These are phyloP conservation scores for Psittacula derbiana DNA, from an alignment of 2,797 vertebrate genomes.

Conservation along the genomic window DNA sequence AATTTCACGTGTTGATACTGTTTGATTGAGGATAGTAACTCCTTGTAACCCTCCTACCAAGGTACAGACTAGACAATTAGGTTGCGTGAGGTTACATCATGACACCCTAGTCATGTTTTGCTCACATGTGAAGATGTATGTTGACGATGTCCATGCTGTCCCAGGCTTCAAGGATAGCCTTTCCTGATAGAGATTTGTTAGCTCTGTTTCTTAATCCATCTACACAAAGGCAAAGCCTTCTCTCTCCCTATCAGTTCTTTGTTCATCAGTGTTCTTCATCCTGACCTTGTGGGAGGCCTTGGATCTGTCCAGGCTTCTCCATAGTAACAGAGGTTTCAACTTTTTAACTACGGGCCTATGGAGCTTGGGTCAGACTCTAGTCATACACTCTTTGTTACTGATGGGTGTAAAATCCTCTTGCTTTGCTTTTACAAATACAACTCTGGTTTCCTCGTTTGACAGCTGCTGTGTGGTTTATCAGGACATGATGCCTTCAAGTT, in stretches of 20 bases:
- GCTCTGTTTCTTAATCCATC: neutral
- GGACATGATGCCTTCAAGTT: neutral
- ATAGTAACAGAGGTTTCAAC: neutral
- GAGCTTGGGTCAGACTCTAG: neutral
- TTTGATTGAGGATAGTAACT: neutral
- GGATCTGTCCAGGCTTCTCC: neutral
- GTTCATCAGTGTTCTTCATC: neutral
- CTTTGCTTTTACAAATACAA: neutral
- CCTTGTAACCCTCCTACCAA: neutral
- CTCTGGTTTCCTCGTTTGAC: neutral
- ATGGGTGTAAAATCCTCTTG: neutral
- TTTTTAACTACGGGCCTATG: neutral
- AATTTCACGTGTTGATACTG: neutral
- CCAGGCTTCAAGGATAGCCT: neutral
- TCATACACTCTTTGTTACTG: neutral
- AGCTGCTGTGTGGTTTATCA: neutral
- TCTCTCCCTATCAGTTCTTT: neutral
- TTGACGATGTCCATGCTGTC: neutral
- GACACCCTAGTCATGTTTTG: neutral
- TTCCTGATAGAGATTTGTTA: neutral
- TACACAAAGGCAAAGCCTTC: neutral
- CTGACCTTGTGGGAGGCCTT: neutral
- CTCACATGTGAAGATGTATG: neutral
- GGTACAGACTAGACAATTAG: neutral
- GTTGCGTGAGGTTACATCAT: neutral